Base-by-base conservation (phyloP, 2,113 vertebrate species). In the Etheostoma spectabile region DNA sequence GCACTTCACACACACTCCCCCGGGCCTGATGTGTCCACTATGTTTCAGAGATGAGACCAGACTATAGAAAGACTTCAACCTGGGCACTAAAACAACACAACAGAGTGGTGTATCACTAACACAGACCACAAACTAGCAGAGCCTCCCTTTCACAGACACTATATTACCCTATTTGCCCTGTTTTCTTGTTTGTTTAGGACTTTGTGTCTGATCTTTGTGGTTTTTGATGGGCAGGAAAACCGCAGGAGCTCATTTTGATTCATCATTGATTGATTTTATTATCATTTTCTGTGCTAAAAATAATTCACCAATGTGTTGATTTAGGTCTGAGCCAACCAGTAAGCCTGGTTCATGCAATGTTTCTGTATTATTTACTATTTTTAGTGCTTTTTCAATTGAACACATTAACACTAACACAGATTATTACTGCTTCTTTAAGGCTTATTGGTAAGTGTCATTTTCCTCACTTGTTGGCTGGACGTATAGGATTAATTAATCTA, bases 1-100 rank as follows among this genome's bases (percentile, higher is more conserved):
- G 85, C 86, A 89, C 89, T 91, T 91, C 87, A 79, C 79, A 85
- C 83, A 79, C 45, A 67, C 62, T 74, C 80, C 90, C 89, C 45
- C 19, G 35, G 87, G 91, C 74, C 64, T 22, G 66, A 83, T 82
- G 73, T 87, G 89, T 87, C 82, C 82, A 90, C 88, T 82, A 60
- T 81, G 72, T 62, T 75, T 85, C 74, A 80, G 82, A 87, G 80
- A 93, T 53, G 86, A 86, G 84, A 76, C 66, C 67, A 49, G 59
- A 77, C 70, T 87, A 82, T 66, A 76, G 77, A 48, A 73, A 78
- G 74, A 82, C 80, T 66, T 35, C 62, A 63, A 67, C 56, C 51
- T 15, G 60, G 48, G 8, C 63, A 56, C 62, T 52, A 35, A 83
- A 76, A 85, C 76, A 79, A 82, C 55, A 79, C 35, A 52, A 69